Evolutionary conservation across 2,888 invertebrate genomes (phyloP).

Genomic region (Cryptus viduatorius): DNA sequence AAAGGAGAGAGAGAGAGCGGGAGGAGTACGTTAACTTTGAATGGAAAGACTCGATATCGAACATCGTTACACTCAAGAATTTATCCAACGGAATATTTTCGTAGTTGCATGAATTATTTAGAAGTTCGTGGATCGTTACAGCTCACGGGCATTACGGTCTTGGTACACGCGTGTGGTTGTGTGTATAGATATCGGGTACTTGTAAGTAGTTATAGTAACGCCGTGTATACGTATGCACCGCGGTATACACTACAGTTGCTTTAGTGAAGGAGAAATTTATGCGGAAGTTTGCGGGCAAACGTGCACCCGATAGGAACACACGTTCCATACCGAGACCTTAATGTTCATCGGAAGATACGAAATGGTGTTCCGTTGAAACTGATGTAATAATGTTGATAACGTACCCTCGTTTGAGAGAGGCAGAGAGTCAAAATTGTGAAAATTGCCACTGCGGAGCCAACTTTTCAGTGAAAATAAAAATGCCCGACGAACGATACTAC

Average conservation of each 20-base stretch:
- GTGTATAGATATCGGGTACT: constrained; percentile 3
- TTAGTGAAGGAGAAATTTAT: constrained; percentile 61
- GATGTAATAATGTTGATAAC: constrained; percentile 53
- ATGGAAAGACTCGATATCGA: constrained; percentile 26
- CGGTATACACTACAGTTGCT: constrained; percentile 50
- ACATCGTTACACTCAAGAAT: constrained; percentile 25
- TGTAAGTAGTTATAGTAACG: constrained; percentile 23
- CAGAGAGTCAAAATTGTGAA: constrained; percentile 29
- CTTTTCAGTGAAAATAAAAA: background rate
- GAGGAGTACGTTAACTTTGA: constrained; percentile 1
- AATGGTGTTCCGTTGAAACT: constrained; percentile 55
- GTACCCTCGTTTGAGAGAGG: constrained; percentile 35
- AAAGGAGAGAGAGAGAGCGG: background rate
- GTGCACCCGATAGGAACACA: constrained; percentile 62
- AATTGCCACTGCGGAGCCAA: background rate
- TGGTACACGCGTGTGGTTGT: background rate
- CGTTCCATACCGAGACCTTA: constrained; percentile 48
- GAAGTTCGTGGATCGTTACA: constrained; percentile 44
- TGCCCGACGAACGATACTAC: background rate
- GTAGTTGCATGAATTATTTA: constrained; percentile 47
- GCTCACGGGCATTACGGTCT: constrained; percentile 22
- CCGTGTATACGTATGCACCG: constrained; percentile 32
- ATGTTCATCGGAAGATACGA: constrained; percentile 61
- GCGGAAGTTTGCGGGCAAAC: constrained; percentile 63
- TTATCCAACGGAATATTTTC: constrained; percentile 31